phyloP scores from a whole-genome alignment of 2,888 invertebrate species.

The Nematopogon swammerdamellus region DNA sequence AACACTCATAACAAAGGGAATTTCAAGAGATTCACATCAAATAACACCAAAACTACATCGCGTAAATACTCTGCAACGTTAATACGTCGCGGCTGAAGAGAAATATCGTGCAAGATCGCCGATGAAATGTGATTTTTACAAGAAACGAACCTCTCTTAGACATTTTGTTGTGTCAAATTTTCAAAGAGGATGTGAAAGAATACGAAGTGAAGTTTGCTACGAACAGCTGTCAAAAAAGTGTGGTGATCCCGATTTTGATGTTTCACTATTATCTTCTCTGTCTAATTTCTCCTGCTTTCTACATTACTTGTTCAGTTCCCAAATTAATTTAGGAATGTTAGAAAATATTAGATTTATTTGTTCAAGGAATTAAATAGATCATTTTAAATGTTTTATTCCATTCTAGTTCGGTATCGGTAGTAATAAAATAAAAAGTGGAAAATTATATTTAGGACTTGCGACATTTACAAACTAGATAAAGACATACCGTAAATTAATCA shows the following conservation, averaged over 20 bases:
- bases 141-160: constrained; percentile 64
- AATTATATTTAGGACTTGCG: too few species aligned
- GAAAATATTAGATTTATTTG: too few species aligned
- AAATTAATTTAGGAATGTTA: too few species aligned
- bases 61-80: neutral
- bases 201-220: constrained; percentile 17
- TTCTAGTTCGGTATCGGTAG: too few species aligned
- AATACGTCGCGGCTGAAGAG: neutral
- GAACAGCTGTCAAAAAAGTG: neutral
- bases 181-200: constrained; percentile 32
- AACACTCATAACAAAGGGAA: constrained; percentile 2
- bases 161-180: constrained; percentile 60
- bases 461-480: too few species aligned
- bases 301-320: too few species aligned
- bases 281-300: too few species aligned
- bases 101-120: constrained; percentile 4
- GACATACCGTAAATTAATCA: too few species aligned
- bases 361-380: too few species aligned
- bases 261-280: too few species aligned
- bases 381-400: too few species aligned
- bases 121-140: constrained; percentile 34
- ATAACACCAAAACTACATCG: neutral
- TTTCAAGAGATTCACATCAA: neutral
- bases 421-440: too few species aligned
- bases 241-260: neutral